Percentiles rank a stretch among this genome's conserved stretches.
These are phyloP conservation scores for Philaethria dido DNA, from an alignment of 2,888 invertebrate genomes.

Conservation along the genomic window DNA sequence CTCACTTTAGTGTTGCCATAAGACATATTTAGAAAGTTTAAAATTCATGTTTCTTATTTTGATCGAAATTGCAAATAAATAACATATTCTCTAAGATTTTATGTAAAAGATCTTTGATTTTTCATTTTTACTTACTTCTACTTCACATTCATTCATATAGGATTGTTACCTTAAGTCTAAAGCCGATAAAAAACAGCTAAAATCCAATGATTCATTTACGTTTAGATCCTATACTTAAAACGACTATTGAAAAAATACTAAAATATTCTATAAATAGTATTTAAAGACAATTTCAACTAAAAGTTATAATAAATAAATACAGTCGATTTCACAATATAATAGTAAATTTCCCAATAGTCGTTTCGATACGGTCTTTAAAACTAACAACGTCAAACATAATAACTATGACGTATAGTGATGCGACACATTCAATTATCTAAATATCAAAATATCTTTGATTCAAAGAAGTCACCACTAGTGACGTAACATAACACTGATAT, in stretches of 20 bases:
- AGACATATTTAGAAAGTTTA: slow-evolving; percentile 16
- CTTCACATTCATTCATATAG: slow-evolving; percentile 8
- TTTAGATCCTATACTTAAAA: slow-evolving; percentile 9
- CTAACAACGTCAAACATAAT: slow-evolving; percentile 1
- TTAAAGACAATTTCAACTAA: background rate
- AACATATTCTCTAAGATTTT: slow-evolving; percentile 1
- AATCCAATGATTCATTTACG: background rate
- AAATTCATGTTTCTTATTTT: slow-evolving; percentile 11
- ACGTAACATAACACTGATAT: slow-evolving; percentile 36
- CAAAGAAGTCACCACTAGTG: background rate
- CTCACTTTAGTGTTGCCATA: slow-evolving; percentile 17
- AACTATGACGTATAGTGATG: background rate
- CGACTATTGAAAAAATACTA: slow-evolving; percentile 9
- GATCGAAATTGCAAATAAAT: slow-evolving; percentile 20
- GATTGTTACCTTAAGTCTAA: slow-evolving; percentile 1
- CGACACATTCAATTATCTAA: background rate
- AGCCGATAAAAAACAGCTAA: background rate
- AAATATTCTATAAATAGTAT: background rate
- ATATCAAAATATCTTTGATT: slow-evolving; percentile 14
- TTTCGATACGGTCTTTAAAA: slow-evolving; percentile 7
- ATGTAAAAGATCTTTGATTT: slow-evolving; percentile 14
- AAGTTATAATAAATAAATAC: background rate
- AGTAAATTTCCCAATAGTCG: slow-evolving; percentile 6
- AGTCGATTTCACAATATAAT: background rate
- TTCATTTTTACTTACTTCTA: slow-evolving; percentile 8